A percentile compares a stretch with the other conserved stretches of the same genome.
These are phyloP conservation scores for Ditylenchus weischeri DNA, from an alignment of 2,888 invertebrate species.

Conservation along the genomic window DNA sequence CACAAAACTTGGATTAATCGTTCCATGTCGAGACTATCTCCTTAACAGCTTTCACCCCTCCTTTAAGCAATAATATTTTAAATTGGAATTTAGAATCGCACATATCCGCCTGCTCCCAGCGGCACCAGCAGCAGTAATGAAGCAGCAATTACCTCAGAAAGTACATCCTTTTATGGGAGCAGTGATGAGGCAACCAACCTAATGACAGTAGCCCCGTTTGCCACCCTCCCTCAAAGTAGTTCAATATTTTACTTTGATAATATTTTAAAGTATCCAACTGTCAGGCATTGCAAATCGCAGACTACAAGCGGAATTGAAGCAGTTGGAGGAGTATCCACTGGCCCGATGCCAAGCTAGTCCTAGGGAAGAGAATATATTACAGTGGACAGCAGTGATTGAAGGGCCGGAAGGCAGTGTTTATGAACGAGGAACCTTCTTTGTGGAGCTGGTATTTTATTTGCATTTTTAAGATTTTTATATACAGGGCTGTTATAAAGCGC, in stretches of 20 bases:
- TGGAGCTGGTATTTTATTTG: slow-evolving; percentile 72
- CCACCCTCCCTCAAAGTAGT: slow-evolving; percentile 10
- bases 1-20: too few species aligned
- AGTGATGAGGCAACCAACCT: slow-evolving; percentile 6
- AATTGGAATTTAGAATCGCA: too few species aligned
- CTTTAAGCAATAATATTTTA: too few species aligned
- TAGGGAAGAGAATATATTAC: slow-evolving; percentile 90
- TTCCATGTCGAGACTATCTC: too few species aligned
- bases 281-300: slow-evolving; percentile 23
- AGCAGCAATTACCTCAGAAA: too few species aligned
- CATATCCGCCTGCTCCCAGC: too few species aligned
- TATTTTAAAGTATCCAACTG: slow-evolving; percentile 2
- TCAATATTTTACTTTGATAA: background rate
- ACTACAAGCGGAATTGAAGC: slow-evolving; percentile 19
- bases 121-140: too few species aligned
- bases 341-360: slow-evolving; percentile 29
- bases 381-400: slow-evolving; percentile 92
- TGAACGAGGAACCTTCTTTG: slow-evolving; percentile 95
- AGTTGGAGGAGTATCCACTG: slow-evolving; percentile 16
- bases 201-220: slow-evolving; percentile 12
- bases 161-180: background rate
- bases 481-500: too few species aligned
- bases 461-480: too few species aligned
- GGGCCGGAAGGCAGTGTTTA: slow-evolving; percentile 96
- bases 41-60: too few species aligned